A percentile compares a stretch with the other conserved stretches of the same genome.
These are phyloP conservation scores for Acrocephalus kingi DNA, from an alignment of 2,113 vertebrate genomes.

Conservation along the genomic window DNA sequence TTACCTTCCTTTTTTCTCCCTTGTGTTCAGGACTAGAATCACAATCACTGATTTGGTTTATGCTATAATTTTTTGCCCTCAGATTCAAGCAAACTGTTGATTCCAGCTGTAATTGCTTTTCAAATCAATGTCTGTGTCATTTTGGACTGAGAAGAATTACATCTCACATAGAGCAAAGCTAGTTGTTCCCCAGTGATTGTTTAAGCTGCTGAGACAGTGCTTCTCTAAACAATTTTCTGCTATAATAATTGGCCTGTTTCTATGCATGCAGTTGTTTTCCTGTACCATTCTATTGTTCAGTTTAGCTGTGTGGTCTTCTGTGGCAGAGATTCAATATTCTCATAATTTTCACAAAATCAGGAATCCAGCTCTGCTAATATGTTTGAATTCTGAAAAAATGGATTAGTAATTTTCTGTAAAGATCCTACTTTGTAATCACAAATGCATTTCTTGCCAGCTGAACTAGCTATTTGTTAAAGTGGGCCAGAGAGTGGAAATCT, in stretches of 20 bases:
- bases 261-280: not conserved
- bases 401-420: not conserved
- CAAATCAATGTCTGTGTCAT: not conserved
- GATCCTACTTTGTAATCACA: not conserved
- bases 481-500: not conserved
- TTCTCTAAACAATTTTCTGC: slow-evolving; percentile 9
- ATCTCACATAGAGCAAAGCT: not conserved
- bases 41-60: not conserved
- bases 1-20: not conserved
- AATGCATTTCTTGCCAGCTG: not conserved
- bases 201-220: slow-evolving; percentile 1
- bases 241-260: not conserved
- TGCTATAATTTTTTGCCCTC: not conserved
- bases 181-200: not conserved
- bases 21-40: not conserved
- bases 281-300: not conserved
- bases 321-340: not conserved
- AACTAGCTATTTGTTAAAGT: not conserved
- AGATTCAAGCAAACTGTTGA: not conserved
- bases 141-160: not conserved
- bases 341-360: not conserved
- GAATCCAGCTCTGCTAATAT: not conserved
- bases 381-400: not conserved
- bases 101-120: not conserved
- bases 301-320: not conserved